Conservation (phyloP, 2,888 invertebrate species). For the Siphonodentalium dalli region DNA sequence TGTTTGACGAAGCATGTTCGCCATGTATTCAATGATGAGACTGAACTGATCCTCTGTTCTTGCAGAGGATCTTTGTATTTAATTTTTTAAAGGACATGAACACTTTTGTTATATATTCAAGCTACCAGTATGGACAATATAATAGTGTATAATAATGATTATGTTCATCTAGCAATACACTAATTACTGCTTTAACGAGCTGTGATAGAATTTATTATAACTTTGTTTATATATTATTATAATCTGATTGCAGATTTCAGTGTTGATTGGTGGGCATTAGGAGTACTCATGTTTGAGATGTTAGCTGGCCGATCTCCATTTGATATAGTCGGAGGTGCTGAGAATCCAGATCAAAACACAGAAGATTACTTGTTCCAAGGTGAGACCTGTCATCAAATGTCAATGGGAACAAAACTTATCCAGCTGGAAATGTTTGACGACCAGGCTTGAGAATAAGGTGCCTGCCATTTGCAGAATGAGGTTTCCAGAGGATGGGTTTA, state of each 20-base stretch:
- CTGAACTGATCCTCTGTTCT: neutral
- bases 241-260: constrained; percentile 69
- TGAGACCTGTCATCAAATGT: constrained; percentile 37
- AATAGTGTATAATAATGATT: neutral
- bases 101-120: neutral
- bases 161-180: neutral
- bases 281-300: constrained; percentile 98
- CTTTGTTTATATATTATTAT: neutral
- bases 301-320: constrained; percentile 97
- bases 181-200: neutral
- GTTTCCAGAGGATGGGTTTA: no score
- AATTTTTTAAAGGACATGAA: neutral
- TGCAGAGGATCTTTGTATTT: neutral
- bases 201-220: neutral
- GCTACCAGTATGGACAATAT: neutral
- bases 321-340: constrained; percentile 95
- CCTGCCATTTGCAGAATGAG: no score
- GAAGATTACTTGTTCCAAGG: constrained; percentile 95
- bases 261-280: constrained; percentile 99
- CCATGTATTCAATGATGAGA: neutral
- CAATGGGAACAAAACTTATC: no score
- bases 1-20: neutral
- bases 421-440: no score
- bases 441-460: no score
- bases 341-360: constrained; percentile 94